Conservation (phyloP, 2,888 invertebrate species). For the Eustalomyia histrio region DNA sequence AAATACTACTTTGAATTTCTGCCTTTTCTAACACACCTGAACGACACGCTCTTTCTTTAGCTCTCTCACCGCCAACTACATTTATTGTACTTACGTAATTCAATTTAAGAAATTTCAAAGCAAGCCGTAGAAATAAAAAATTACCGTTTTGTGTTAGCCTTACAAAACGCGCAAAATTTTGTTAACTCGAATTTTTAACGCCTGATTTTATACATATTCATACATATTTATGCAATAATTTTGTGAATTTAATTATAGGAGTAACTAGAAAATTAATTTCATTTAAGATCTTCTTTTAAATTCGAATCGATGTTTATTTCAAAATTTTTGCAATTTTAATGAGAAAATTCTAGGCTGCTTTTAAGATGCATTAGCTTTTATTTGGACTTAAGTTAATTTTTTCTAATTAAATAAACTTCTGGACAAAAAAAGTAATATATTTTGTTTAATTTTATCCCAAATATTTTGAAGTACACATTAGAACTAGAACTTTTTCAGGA, state of each 20-base stretch:
- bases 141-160: slow-evolving; percentile 12
- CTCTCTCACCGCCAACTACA: background rate
- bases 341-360: slow-evolving; percentile 26
- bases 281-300: background rate
- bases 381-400: slow-evolving; percentile 31
- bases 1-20: background rate
- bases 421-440: slow-evolving; percentile 26
- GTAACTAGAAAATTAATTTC: background rate
- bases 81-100: background rate
- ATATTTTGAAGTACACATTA: too few relatives aligned
- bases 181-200: slow-evolving; percentile 1
- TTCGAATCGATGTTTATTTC: slow-evolving; percentile 1
- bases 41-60: background rate
- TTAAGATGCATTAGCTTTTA: slow-evolving; percentile 31
- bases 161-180: slow-evolving; percentile 3
- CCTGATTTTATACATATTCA: slow-evolving; percentile 4
- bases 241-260: too few relatives aligned
- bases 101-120: background rate
- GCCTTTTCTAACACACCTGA: background rate
- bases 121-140: background rate
- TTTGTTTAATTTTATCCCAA: background rate
- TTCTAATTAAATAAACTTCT: slow-evolving; percentile 40
- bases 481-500: too few relatives aligned
- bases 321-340: slow-evolving; percentile 20
- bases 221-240: too few relatives aligned